These are phyloP conservation scores for Anas bernieri DNA, from an alignment of 2,797 vertebrate genomes.

Conservation along the genomic window DNA sequence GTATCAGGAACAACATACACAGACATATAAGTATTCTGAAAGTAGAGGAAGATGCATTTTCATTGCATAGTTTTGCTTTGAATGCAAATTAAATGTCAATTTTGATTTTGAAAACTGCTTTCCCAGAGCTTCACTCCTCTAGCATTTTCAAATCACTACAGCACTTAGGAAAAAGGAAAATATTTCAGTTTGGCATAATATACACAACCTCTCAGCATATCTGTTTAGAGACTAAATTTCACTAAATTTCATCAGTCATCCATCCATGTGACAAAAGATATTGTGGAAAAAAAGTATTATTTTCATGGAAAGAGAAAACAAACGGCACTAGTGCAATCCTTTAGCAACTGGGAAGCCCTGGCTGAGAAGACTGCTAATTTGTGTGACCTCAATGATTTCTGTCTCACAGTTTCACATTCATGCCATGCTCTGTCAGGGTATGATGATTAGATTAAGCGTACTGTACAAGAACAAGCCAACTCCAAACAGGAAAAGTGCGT, in stretches of 20 bases:
- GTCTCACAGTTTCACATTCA: neutral
- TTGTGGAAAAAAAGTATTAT: neutral
- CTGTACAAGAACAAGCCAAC: slow-evolving; percentile 18
- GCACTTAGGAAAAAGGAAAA: neutral
- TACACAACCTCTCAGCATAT: neutral
- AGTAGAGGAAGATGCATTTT: neutral
- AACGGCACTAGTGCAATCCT: neutral
- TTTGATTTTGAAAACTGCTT: neutral
- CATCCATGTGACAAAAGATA: neutral
- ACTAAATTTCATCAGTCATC: neutral
- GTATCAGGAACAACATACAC: neutral
- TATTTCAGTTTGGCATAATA: neutral
- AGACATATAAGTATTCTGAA: neutral
- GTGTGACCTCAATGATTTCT: neutral
- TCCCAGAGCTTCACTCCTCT: neutral
- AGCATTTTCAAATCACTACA: neutral
- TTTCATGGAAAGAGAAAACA: neutral
- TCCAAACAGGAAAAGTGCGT: slow-evolving; percentile 43
- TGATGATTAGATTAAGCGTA: neutral
- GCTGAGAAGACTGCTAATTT: neutral
- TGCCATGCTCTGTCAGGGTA: neutral
- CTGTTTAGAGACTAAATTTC: neutral
- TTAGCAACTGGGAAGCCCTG: neutral
- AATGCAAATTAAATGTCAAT: neutral
- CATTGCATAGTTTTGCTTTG: neutral